Percentiles rank a stretch among this genome's conserved stretches.
Conservation (phyloP, 1,140 invertebrate genomes). For the Pinna nobilis region DNA sequence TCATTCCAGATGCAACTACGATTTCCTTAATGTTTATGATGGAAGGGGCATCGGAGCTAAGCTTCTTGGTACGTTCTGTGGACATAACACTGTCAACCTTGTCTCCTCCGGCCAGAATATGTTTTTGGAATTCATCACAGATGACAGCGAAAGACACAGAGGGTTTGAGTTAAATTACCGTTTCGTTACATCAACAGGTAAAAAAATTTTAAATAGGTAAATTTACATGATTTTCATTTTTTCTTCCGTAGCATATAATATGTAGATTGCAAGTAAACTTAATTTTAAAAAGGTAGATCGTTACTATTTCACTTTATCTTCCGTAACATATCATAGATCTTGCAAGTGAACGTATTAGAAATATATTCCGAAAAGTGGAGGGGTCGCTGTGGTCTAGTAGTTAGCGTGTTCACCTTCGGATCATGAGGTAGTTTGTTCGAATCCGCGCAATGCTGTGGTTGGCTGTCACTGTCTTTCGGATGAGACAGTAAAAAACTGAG, state of each 20-base stretch:
- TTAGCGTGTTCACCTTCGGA: too few relatives aligned
- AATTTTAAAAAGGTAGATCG: neutral
- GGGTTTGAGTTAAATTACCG: slow-evolving; percentile 20
- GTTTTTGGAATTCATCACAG: slow-evolving; percentile 31
- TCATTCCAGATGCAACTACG: slow-evolving; percentile 23
- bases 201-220: neutral
- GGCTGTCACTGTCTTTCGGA: too few relatives aligned
- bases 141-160: slow-evolving; percentile 3
- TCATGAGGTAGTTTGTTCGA: too few relatives aligned
- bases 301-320: neutral
- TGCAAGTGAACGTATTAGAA: too few relatives aligned
- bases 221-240: too few relatives aligned
- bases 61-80: slow-evolving; percentile 13
- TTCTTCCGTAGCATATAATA: neutral
- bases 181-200: slow-evolving; percentile 21
- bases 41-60: slow-evolving; percentile 7
- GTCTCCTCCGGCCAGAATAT: slow-evolving; percentile 20
- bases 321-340: too few relatives aligned
- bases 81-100: neutral
- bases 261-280: neutral
- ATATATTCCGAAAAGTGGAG: too few relatives aligned
- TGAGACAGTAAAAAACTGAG: too few relatives aligned
- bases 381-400: too few relatives aligned
- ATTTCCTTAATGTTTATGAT: slow-evolving; percentile 30
- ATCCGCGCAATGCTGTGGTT: too few relatives aligned